Evolutionary conservation across 2,888 invertebrate genomes (phyloP), one percentile per base, ranked within the genome.

Genomic region (Leptinotarsa peninsularis): DNA sequence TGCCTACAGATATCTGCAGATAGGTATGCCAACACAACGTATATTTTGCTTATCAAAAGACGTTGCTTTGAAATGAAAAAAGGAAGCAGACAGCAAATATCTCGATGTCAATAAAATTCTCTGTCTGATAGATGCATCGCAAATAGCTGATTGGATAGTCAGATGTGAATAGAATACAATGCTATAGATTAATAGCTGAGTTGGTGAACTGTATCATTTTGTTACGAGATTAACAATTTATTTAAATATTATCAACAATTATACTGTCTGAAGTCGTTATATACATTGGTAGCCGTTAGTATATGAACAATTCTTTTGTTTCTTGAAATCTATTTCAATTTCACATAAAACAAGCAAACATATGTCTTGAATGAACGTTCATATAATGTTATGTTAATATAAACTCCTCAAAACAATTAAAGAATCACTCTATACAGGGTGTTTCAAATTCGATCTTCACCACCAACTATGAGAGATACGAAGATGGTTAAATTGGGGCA

Each of bases 11-110:
- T 58, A 58, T 58, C 23, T 14, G 58, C 23, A 58, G 58, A 58
- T 58, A 58, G 23, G 58, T 27, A 58, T 23, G 58, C 21, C 58
- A 21, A 23, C 58, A 60, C 60, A 71, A 71, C 49, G 52, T 71
- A 71, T 71, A 71, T 71, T 66, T 72, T 54, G 66, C 72, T 66
- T 54, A 72, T 67, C 66, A 54, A 72, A 72, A 58, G 23, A 58
- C 21, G 58, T 23, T 23, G 58, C 18, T 58, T 21, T 52, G 23
- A 58, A 58, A 23, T 21, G 4, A 21, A 58, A 58, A 58, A 58
- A 27, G 58, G 58, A 58, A 58, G 17, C 21, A 58, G 58, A 21
- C 23, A 58, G 21, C 21, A 23, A 58, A 23, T 15, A 14, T 58
- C 58, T 58, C 14, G 58, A 58, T 58, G 58, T 14, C 58, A 52